phyloP scores from a whole-genome alignment of 2,888 invertebrate species.

The Trichogramma evanescens region DNA sequence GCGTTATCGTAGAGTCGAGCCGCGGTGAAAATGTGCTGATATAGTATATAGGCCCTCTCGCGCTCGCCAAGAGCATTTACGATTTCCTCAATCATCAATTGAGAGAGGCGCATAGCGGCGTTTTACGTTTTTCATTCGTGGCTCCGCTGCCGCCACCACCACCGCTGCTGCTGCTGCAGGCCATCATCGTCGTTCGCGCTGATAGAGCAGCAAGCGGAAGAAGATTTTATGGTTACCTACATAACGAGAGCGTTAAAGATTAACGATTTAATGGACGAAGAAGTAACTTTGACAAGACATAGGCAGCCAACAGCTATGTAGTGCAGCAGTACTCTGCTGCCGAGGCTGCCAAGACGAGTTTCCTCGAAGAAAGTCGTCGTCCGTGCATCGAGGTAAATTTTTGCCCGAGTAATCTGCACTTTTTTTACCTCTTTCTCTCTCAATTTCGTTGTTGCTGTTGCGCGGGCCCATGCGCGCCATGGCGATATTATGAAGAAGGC shows the following conservation, averaged over 20 bases:
- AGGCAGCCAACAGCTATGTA: no score
- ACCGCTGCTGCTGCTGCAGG: background rate
- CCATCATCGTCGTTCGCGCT: no score
- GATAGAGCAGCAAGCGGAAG: constrained; percentile 11
- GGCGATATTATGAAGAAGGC: no score
- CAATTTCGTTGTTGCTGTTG: no score
- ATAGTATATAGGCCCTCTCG: no score
- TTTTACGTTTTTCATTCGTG: background rate
- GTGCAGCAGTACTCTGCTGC: no score
- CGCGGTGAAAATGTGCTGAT: no score
- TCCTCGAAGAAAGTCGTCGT: constrained; percentile 18
- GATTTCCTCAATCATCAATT: constrained; percentile 12
- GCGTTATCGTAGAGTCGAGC: no score
- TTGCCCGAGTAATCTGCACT: no score
- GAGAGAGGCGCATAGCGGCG: background rate
- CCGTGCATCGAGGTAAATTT: no score
- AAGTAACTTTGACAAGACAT: background rate
- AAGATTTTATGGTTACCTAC: constrained; percentile 21
- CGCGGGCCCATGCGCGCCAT: no score
- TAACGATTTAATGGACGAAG: constrained; percentile 21
- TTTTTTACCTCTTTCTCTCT: no score
- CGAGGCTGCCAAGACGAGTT: background rate
- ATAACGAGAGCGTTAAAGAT: constrained; percentile 22
- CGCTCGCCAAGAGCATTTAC: constrained; percentile 1
- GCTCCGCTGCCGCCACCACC: background rate